Conservation (phyloP, 2,888 invertebrate species). For the Drosophila antonietae region DNA sequence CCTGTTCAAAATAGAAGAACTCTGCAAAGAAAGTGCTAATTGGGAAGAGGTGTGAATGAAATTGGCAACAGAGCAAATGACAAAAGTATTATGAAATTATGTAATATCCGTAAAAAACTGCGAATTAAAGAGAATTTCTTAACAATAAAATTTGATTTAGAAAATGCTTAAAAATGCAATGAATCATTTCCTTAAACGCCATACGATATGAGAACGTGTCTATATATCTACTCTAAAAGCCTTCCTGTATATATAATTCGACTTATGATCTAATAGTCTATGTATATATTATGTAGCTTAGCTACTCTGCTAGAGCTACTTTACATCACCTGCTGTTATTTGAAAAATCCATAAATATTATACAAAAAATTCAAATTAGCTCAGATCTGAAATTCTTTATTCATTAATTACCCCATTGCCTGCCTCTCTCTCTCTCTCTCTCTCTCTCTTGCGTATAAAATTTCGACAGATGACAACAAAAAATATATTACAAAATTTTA, state of each 20-base stretch:
- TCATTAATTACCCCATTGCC: background rate
- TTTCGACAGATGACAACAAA: background rate
- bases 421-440: background rate
- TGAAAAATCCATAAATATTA: background rate
- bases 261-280: background rate
- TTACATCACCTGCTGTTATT: background rate
- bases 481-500: slow-evolving; percentile 56
- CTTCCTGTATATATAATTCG: background rate
- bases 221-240: background rate
- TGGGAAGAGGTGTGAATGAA: slow-evolving; percentile 26
- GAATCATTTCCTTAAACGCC: background rate
- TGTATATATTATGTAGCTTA: background rate
- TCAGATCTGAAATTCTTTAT: slow-evolving; percentile 1
- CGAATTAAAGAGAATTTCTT: background rate
- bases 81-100: slow-evolving; percentile 28
- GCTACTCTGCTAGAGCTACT: background rate
- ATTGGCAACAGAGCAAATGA: slow-evolving; percentile 8
- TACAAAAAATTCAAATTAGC: background rate
- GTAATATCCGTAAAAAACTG: slow-evolving; percentile 28
- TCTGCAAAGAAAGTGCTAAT: slow-evolving; percentile 56
- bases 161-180: background rate
- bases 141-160: background rate
- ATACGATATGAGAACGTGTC: no score
- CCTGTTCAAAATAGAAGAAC: slow-evolving; percentile 24
- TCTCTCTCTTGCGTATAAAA: background rate